Evolutionary conservation across 2,797 vertebrate genomes (phyloP), one percentile per base, ranked within the genome.

Genomic region (Danio tinwini): DNA sequence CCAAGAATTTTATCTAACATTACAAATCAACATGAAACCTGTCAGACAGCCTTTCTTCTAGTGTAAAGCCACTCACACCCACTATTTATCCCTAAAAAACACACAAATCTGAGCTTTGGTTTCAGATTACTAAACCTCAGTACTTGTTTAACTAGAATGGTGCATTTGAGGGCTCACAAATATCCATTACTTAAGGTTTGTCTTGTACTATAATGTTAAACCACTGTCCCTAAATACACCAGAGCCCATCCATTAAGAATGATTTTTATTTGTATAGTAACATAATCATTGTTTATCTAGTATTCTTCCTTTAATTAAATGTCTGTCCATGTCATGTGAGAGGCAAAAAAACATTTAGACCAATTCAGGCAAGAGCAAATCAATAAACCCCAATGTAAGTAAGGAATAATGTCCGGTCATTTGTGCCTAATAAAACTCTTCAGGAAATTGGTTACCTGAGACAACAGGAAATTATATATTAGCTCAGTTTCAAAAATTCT

Each of bases 51-150:
- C 44, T 44, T 65, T 47, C 42, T 65, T 65, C n/a, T 17, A 45
- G 10, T 64, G 3, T 29, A 45, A 64, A 45, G 40, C 37, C 14
- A 12, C 6, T 19, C n/a, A 44, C 62, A 65, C 42, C 64, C 29
- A 16, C 19, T 67, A 56, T 67, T 67, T 47, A 6, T 6, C 49
- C 19, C 29, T 29, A 29, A 29, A 29, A 29, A 29, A n/a, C n/a
- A n/a, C n/a, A n/a, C 6, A 39, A 53, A 53, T 7, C 63, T 65
- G 65, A 21, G 7, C 11, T 63, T 2, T 29, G 3, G 17, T 29
- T 37, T 68, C 21, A 68, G 8, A 29, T 69, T 21, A 69, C 7
- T 37, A 67, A 69, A 29, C 52, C 9, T 53, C n/a, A 53, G 52
- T 8, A 53, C 3, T 21, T 6, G 11, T 19, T 29, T 29, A 58